These are phyloP conservation scores for Trachelus troglodyta DNA, from an alignment of 2,888 invertebrate species.

Conservation along the genomic window DNA sequence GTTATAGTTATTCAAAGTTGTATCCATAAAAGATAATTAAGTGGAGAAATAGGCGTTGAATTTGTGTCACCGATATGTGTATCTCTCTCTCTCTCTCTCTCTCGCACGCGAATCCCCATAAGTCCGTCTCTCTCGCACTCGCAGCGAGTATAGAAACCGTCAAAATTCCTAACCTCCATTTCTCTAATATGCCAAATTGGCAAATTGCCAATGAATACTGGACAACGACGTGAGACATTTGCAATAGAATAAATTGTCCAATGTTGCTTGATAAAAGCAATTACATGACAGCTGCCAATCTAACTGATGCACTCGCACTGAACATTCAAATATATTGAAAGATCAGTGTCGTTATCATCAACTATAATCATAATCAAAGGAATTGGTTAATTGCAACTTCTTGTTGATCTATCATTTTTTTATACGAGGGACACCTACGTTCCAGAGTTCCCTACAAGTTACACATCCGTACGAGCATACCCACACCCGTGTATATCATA, in stretches of 20 bases:
- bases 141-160: background rate
- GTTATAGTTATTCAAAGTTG: background rate
- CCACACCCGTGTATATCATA: background rate
- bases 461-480: background rate
- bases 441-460: background rate
- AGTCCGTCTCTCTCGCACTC: background rate
- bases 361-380: background rate
- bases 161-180: background rate
- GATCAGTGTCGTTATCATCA: background rate
- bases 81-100: too few relatives aligned
- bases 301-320: background rate
- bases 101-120: too few relatives aligned
- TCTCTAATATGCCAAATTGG: background rate
- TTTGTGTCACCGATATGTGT: background rate
- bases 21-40: background rate
- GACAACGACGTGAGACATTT: background rate
- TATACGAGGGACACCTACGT: background rate
- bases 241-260: background rate
- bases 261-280: background rate
- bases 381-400: background rate
- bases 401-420: background rate
- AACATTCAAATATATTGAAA: background rate
- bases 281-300: background rate
- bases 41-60: background rate
- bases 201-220: background rate